phyloP scores from a whole-genome alignment of 2,113 vertebrate species.

The Lamprotornis superbus region DNA sequence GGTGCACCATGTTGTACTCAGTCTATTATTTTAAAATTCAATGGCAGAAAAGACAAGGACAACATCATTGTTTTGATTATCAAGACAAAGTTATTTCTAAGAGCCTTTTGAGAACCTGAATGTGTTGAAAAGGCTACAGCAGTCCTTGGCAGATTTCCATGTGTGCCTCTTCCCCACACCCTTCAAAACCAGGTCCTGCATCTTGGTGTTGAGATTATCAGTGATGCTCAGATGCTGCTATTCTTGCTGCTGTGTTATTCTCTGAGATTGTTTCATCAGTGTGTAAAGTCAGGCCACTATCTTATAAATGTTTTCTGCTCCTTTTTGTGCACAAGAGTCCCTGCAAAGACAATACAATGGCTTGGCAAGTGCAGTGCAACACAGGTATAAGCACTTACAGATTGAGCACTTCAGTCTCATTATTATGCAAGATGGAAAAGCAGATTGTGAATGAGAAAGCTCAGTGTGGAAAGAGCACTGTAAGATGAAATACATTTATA shows the following conservation, averaged over 20 bases:
- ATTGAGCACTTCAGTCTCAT: neutral
- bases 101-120: neutral
- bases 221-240: neutral
- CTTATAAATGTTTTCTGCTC: neutral
- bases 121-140: neutral
- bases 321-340: neutral
- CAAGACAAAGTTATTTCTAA: neutral
- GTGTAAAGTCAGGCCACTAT: neutral
- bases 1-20: neutral
- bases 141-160: neutral
- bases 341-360: neutral
- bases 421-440: neutral
- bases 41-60: neutral
- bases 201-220: neutral
- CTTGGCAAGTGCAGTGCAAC: neutral
- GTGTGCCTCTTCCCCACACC: fast-evolving
- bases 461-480: neutral
- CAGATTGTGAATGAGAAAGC: neutral
- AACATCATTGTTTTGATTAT: neutral
- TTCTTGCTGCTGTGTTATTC: neutral
- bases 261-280: neutral
- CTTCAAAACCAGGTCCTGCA: neutral
- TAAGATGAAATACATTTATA: neutral
- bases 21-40: neutral
- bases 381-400: neutral